Base-by-base conservation (phyloP, 2,797 vertebrate genomes). In the Rhyacichthys aspro region DNA sequence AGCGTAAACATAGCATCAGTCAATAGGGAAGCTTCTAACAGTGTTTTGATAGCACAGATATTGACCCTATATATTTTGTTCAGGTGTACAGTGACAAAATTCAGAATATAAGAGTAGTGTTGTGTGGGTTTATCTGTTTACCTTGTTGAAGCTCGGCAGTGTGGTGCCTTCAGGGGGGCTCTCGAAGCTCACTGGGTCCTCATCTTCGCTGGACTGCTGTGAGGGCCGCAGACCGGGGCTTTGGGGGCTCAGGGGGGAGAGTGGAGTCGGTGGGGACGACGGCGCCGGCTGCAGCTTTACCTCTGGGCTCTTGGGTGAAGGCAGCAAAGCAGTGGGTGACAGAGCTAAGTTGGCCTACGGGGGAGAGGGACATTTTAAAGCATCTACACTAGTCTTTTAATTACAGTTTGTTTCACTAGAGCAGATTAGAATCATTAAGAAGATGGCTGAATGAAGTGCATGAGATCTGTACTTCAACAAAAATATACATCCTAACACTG, bases 91-190 rank as follows among this genome's bases (percentile, higher is more conserved):
- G 19, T 23, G 2, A 23, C 19, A 23, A 2, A 23, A 23, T 23
- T 23, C 19, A 23, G 19, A 23, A 23, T 23, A 23, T 2, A 23
- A 23, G 2, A 23, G 19, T 23, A 5, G 19, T 23, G 19, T 23
- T 23, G 19, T n/a, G 15, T 19, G 0, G 9, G 28, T 41, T 18
- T 2, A 7, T n/a, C 0, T 0, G 16, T 46, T 62, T 54, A 94
- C 93, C 91, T 94, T 94, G 82, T 92, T 92, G 67, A 94, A 52
- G 80, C 57, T 92, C 0, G 67, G 85, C 62, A 94, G 87, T 0
- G 84, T 72, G 55, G 61, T 45, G 19, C 89, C 88, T 46, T 92
- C 91, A 0, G 86, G 83, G 0, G 90, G 89, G 62, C 69, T 78
- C 60, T 88, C 85, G 5, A 93, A 93, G 83, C 85, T 70, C 65